phyloP scores from a whole-genome alignment of 2,888 invertebrate species.

The Boloria euphrosyne region DNA sequence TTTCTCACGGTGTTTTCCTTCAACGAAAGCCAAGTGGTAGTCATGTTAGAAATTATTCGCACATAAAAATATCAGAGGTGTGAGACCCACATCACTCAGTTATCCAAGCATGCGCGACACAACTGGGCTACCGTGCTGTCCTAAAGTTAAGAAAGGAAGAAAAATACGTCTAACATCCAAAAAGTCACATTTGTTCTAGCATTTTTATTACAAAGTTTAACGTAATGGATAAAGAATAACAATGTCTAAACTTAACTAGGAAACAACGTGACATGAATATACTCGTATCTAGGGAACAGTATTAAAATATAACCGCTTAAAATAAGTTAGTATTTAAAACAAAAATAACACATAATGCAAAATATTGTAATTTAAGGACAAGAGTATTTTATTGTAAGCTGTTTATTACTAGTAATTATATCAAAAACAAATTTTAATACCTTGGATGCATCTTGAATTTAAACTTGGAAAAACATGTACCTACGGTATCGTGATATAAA shows the following conservation, averaged over 20 bases:
- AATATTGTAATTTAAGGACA: neutral
- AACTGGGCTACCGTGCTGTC: too few species aligned
- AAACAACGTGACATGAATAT: slow-evolving; percentile 33
- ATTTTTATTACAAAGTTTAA: slow-evolving; percentile 22
- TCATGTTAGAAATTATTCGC: too few species aligned
- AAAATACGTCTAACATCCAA: slow-evolving; percentile 2
- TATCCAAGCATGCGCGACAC: too few species aligned
- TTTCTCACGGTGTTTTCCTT: too few species aligned
- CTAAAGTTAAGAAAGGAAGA: neutral
- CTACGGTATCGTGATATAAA: too few species aligned
- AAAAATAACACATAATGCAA: neutral
- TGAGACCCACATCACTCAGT: too few species aligned
- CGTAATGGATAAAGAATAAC: slow-evolving; percentile 33
- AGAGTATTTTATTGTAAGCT: neutral
- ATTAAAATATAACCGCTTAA: neutral
- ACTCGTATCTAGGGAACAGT: slow-evolving; percentile 16
- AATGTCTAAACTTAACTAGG: slow-evolving; percentile 36
- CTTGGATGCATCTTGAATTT: too few species aligned
- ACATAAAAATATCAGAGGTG: too few species aligned
- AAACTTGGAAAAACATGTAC: too few species aligned
- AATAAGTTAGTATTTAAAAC: slow-evolving; percentile 1
- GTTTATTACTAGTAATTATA: too few species aligned
- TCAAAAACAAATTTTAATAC: too few species aligned
- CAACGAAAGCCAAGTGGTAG: too few species aligned
- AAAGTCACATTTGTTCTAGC: slow-evolving; percentile 10